Conservation (phyloP, 2,113 vertebrate species). For the Tapirus terrestris region DNA sequence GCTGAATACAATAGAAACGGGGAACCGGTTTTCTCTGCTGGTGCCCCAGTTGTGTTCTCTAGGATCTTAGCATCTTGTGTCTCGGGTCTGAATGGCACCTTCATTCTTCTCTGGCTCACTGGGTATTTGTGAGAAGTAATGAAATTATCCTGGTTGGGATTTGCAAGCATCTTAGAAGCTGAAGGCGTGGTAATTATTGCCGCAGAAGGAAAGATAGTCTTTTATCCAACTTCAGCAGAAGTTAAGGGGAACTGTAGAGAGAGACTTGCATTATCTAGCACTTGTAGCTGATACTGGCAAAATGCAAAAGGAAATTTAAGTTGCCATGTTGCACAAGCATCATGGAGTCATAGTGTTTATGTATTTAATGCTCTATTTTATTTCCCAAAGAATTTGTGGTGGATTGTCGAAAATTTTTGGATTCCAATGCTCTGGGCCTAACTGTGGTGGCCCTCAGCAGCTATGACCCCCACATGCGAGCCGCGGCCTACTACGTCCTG, state of each 20-base stretch:
- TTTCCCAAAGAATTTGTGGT: constrained; percentile 90
- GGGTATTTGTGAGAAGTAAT: background rate
- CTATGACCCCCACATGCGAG: constrained; percentile 92
- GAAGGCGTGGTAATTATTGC: background rate
- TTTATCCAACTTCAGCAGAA: background rate
- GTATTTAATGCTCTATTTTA: background rate
- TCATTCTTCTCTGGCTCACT: background rate
- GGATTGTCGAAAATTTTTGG: constrained; percentile 95
- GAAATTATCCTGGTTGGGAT: background rate
- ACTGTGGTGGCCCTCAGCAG: constrained; percentile 94
- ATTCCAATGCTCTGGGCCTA: constrained; percentile 92
- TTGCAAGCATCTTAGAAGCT: background rate
- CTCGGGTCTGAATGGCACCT: background rate
- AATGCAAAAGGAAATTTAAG: background rate
- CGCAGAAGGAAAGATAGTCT: background rate
- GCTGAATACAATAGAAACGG: background rate
- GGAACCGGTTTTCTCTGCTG: background rate
- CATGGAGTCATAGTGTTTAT: background rate
- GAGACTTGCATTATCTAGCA: background rate
- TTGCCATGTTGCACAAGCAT: background rate
- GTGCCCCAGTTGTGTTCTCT: no score
- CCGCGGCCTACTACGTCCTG: constrained; percentile 90
- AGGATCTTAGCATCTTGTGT: no score
- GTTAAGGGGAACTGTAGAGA: no score
- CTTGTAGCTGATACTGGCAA: fast-evolving